A percentile compares a stretch with the other conserved stretches of the same genome.
These are phyloP conservation scores for Phyllotis vaccarum DNA, from an alignment of 2,797 vertebrate genomes.

Conservation along the genomic window DNA sequence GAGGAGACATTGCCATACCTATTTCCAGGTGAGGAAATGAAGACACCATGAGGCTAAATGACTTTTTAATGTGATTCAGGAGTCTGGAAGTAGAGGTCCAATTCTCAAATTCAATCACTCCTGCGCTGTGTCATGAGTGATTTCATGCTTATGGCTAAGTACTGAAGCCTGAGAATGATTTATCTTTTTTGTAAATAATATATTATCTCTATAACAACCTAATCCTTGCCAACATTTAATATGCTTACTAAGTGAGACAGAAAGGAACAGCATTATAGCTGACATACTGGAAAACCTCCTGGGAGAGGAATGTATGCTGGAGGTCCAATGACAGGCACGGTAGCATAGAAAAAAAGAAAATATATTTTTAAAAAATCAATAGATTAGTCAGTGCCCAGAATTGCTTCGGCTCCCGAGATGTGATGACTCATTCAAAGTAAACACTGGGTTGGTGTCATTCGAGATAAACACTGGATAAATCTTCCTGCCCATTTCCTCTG, in stretches of 20 bases:
- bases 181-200: slow-evolving; percentile 59
- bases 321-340: background rate
- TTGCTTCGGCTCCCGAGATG: background rate
- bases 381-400: background rate
- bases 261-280: background rate
- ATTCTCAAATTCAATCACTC: slow-evolving; percentile 60
- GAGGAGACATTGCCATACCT: background rate
- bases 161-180: slow-evolving; percentile 50
- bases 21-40: slow-evolving; percentile 64
- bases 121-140: slow-evolving; percentile 38
- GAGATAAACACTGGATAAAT: background rate
- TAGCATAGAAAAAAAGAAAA: background rate
- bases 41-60: slow-evolving; percentile 14
- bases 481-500: background rate
- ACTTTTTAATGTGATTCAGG: slow-evolving; percentile 9
- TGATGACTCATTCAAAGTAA: slow-evolving; percentile 28
- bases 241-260: background rate
- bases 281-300: background rate
- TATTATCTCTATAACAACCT: slow-evolving; percentile 66
- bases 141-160: slow-evolving; percentile 46
- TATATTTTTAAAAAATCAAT: background rate
- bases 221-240: slow-evolving; percentile 1
- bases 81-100: slow-evolving; percentile 44
- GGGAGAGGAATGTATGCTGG: background rate
- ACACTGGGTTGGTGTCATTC: background rate